Base-by-base conservation (phyloP, 2,888 invertebrate species). In the Conchocele bisecta region DNA sequence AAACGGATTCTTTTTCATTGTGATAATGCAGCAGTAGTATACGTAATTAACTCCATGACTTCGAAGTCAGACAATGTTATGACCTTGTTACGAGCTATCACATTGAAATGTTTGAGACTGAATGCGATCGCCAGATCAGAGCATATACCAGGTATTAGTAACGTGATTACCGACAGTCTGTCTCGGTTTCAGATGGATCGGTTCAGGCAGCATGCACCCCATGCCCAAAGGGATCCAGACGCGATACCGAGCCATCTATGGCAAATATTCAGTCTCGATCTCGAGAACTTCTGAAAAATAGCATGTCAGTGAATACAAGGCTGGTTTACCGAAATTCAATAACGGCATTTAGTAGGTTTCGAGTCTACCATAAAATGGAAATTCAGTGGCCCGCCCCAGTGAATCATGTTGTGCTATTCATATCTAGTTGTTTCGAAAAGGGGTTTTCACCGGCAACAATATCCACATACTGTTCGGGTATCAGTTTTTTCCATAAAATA, bases 11-110 rank as follows among this genome's bases (percentile, higher is more conserved):
- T 35, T 4, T 60, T 60, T 50, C 24, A 37, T 17, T 60, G 50
- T 35, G 69, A 69, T 33, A 69, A 69, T 31, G 13, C 9, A 13
- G 61, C 69, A 48, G 56, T 61, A n/a, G 69, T 69, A n/a, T n/a
- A 39, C n/a, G 53, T 63, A 26, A 26, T 69, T 5, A 69, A 69
- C 29, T 17, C 11, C 20, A 17, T 17, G 48, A 56, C 61, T 15
- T 56, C 56, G 7, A 61, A 56, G 26, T 57, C 61, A 13, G 26
- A 37, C 3, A 1, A 28, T 9, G 57, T 60, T 28, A 71, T 66
- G 71, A 35, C 20, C 13, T 31, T 71, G 13, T 6, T 66, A 0
- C 42, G 71, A n/a, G 28, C 24, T 13, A 33, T 71, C 11, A 50
- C 65, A 5, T 33, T 70, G 17, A 15, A 15, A 3, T 51, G 42